Percentiles rank a stretch among this genome's conserved stretches.
Conservation (phyloP, 2,113 vertebrate genomes). For the Marcusenius ussheri region DNA sequence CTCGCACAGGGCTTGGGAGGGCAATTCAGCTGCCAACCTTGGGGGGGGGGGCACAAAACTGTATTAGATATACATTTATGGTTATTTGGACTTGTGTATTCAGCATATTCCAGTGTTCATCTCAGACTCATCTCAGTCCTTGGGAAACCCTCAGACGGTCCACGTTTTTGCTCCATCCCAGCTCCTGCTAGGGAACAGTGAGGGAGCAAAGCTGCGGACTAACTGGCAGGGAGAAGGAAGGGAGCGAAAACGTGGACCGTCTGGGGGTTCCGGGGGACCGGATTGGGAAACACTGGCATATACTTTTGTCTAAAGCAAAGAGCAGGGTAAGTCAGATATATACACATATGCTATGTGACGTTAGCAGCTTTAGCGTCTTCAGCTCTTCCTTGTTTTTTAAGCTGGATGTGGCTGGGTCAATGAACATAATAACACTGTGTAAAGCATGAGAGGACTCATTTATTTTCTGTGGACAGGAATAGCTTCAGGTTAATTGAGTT, state of each 20-base stretch:
- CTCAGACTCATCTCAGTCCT: background rate
- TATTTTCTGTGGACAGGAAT: background rate
- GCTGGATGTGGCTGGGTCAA: conserved; percentile 11
- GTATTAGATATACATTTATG: background rate
- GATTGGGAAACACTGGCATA: background rate
- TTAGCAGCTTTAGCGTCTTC: conserved; percentile 19
- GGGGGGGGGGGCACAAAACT: background rate
- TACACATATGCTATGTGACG: background rate
- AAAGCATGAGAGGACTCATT: background rate
- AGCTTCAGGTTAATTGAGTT: background rate
- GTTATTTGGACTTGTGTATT: background rate
- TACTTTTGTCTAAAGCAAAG: conserved; percentile 3
- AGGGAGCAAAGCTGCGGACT: background rate
- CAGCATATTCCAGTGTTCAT: background rate
- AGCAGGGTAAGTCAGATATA: conserved; percentile 18
- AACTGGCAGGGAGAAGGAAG: background rate
- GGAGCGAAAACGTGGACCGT: background rate
- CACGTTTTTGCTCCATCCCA: background rate
- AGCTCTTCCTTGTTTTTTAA: conserved; percentile 20
- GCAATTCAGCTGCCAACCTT: background rate
- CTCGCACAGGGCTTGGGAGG: background rate
- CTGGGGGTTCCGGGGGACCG: background rate
- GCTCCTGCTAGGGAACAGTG: background rate
- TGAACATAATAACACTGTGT: conserved; percentile 12
- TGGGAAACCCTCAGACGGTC: background rate